Evolutionary conservation across 2,113 vertebrate genomes (phyloP).

Genomic region (Lepidiolamprologus cunningtoni): DNA sequence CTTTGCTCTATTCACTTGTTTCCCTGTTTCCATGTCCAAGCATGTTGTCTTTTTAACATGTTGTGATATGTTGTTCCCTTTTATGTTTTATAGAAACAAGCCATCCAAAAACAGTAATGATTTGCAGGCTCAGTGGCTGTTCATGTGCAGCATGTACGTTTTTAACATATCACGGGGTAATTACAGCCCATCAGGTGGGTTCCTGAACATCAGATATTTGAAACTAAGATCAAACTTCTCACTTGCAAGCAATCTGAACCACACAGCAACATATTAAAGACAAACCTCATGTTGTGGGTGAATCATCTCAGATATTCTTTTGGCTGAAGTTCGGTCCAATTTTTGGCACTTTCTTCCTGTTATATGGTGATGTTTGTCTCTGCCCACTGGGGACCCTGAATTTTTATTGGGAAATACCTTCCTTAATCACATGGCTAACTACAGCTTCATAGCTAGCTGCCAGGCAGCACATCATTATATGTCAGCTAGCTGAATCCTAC

Average conservation of each 20-base stretch:
- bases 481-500: not conserved
- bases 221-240: not conserved
- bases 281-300: not conserved
- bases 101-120: not conserved
- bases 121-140: not conserved
- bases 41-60: not conserved
- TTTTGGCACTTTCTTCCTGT: not conserved
- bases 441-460: not conserved
- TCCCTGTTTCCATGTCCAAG: not conserved
- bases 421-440: not conserved
- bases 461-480: not conserved
- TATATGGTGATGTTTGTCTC: not conserved
- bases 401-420: rapidly evolving
- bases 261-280: not conserved
- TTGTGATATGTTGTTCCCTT: not conserved
- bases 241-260: not conserved
- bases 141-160: not conserved
- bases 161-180: not conserved
- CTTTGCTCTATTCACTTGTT: not conserved
- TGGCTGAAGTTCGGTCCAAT: not conserved
- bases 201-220: not conserved
- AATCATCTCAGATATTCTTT: not conserved
- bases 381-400: not conserved
- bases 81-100: not conserved
- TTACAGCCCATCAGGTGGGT: not conserved